Conservation (phyloP, 1,140 invertebrate species). For the Heliconius hewitsoni region DNA sequence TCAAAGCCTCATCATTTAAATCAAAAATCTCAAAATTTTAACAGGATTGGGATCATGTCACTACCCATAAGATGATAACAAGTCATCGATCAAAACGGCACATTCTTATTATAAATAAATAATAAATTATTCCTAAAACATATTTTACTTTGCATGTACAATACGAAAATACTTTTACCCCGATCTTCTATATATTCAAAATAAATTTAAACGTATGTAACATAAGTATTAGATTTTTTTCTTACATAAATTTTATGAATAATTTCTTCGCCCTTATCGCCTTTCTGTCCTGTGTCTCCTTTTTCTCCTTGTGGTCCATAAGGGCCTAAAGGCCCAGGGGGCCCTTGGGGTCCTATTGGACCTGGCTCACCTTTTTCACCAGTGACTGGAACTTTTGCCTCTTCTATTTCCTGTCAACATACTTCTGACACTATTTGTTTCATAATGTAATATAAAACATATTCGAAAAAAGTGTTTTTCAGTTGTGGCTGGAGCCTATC, state of each 20-base stretch:
- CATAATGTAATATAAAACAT: background rate
- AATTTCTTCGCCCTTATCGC: constrained; percentile 33
- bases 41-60: too few relatives aligned
- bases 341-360: constrained; percentile 39
- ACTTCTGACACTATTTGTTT: constrained; percentile 41
- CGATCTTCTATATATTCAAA: too few relatives aligned
- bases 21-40: too few relatives aligned
- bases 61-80: too few relatives aligned
- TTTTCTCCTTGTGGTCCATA: constrained; percentile 37
- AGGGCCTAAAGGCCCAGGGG: constrained; percentile 16
- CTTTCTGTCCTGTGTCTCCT: constrained; percentile 36
- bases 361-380: constrained; percentile 44
- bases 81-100: too few relatives aligned
- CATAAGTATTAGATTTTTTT: background rate
- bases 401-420: constrained; percentile 54
- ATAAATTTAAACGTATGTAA: too few relatives aligned
- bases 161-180: too few relatives aligned
- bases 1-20: too few relatives aligned
- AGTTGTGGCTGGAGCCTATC: too few relatives aligned
- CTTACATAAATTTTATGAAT: constrained; percentile 9
- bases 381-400: constrained; percentile 37
- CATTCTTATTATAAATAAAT: too few relatives aligned
- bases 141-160: too few relatives aligned
- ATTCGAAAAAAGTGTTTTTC: background rate
- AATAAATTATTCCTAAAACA: too few relatives aligned